phyloP scores from a whole-genome alignment of 2,797 vertebrate species.

The Petrocephalus sullivani region DNA sequence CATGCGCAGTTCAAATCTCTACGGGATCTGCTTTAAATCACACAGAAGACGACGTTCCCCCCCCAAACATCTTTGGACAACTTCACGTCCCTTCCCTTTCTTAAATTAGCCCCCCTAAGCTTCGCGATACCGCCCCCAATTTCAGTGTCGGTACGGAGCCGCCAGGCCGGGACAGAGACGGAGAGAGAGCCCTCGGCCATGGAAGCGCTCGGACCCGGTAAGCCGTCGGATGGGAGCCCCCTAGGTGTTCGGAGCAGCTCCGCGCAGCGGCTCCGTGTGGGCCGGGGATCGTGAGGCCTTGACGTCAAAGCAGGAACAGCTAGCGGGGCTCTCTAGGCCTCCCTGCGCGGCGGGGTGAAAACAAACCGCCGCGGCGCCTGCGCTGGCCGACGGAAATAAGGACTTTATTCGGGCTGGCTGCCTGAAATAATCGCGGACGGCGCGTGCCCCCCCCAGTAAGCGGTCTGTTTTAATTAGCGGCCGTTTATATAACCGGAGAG shows the following conservation, averaged over 20 bases:
- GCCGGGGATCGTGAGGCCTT: constrained; percentile 64
- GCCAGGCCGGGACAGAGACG: constrained; percentile 83
- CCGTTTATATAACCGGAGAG: constrained; percentile 30
- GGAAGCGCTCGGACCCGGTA: constrained; percentile 97
- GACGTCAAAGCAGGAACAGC: constrained; percentile 45
- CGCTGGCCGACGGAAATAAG: constrained; percentile 20
- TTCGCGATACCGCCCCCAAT: constrained; percentile 84
- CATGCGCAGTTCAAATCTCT: constrained; percentile 46
- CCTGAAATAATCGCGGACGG: neutral
- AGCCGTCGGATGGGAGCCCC: constrained; percentile 50
- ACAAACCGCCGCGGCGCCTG: neutral
- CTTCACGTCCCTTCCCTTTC: constrained; percentile 58
- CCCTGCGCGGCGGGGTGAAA: constrained; percentile 27
- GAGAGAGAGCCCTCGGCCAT: constrained; percentile 87
- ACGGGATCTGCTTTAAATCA: constrained; percentile 53
- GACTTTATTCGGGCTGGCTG: neutral
- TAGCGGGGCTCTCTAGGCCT: constrained; percentile 45
- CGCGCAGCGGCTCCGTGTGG: constrained; percentile 53
- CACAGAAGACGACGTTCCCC: constrained; percentile 54
- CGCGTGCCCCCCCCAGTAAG: neutral
- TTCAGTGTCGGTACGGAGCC: constrained; percentile 80
- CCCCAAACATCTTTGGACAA: constrained; percentile 35
- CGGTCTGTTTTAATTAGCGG: neutral
- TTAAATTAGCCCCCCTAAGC: constrained; percentile 72
- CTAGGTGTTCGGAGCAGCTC: constrained; percentile 40